Conservation (phyloP, 2,797 vertebrate species). For the Phrynocephalus vlangalii region DNA sequence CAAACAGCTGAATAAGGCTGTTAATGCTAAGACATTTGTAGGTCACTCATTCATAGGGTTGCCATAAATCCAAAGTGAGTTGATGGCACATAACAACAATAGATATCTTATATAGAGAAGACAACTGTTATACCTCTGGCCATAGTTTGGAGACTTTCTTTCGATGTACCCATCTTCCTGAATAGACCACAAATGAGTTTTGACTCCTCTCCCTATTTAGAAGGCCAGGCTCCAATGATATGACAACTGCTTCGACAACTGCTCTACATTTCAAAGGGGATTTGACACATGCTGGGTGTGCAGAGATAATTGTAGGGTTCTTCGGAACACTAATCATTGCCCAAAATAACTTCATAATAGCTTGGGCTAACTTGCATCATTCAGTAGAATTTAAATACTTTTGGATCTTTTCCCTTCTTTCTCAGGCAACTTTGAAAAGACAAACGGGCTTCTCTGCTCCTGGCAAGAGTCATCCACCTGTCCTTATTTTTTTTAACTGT, state of each 20-base stretch:
- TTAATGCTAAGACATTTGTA: neutral
- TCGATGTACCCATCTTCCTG: neutral
- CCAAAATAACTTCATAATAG: constrained; percentile 45
- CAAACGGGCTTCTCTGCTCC: neutral
- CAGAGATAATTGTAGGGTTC: constrained; percentile 32
- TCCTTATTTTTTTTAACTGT: neutral
- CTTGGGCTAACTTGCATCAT: constrained; percentile 14
- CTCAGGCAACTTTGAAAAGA: neutral
- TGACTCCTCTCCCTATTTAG: neutral
- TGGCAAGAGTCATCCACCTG: neutral
- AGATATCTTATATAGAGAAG: neutral
- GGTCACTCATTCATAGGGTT: neutral
- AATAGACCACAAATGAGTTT: neutral
- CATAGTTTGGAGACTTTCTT: neutral
- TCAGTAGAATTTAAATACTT: constrained; percentile 31
- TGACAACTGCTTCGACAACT: neutral
- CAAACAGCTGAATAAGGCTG: too few relatives aligned
- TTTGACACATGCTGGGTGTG: constrained; percentile 18
- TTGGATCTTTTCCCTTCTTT: neutral
- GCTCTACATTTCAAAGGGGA: constrained; percentile 22
- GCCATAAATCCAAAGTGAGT: neutral
- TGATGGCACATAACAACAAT: neutral
- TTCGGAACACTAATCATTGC: constrained; percentile 21
- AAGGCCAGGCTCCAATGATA: neutral
- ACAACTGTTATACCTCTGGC: neutral